These are phyloP conservation scores for Aplochiton taeniatus DNA, from an alignment of 2,797 vertebrate genomes.

Conservation along the genomic window DNA sequence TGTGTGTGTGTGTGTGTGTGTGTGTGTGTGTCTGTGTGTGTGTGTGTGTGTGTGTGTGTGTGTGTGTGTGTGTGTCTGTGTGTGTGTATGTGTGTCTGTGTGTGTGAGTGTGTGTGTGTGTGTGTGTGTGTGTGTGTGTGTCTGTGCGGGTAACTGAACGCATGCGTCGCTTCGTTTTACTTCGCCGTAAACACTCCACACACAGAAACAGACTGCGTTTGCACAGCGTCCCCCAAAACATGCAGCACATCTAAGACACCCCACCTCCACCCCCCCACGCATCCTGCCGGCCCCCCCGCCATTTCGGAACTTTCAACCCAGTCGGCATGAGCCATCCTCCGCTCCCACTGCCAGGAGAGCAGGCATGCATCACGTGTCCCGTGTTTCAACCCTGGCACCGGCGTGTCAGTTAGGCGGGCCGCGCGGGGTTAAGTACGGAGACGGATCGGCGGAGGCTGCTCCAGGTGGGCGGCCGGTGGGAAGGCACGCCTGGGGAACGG, in stretches of 20 bases:
- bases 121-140: constrained; percentile 5
- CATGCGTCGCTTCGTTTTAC: neutral
- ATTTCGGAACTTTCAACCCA: no score
- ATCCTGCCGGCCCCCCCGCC: no score
- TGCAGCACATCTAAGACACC: no score
- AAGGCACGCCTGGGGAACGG: constrained; percentile 15
- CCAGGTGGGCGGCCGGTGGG: constrained; percentile 57
- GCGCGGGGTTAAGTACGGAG: constrained; percentile 73
- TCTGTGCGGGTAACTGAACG: neutral
- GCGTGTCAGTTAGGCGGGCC: constrained; percentile 70
- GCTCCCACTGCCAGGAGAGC: constrained; percentile 50
- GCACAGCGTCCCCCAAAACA: no score
- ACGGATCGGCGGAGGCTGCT: constrained; percentile 50
- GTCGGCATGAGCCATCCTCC: no score
- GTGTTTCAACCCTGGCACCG: constrained; percentile 60
- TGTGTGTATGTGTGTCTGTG: neutral
- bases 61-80: neutral
- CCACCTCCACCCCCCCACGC: no score
- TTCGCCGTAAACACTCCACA: neutral
- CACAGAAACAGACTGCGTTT: no score
- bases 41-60: constrained; percentile 2
- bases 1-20: neutral
- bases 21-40: constrained; percentile 4
- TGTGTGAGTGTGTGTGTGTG: constrained; percentile 1
- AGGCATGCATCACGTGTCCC: constrained; percentile 47